Evolutionary conservation across 2,888 invertebrate species (phyloP).

Genomic region (Nemurella pictetii): DNA sequence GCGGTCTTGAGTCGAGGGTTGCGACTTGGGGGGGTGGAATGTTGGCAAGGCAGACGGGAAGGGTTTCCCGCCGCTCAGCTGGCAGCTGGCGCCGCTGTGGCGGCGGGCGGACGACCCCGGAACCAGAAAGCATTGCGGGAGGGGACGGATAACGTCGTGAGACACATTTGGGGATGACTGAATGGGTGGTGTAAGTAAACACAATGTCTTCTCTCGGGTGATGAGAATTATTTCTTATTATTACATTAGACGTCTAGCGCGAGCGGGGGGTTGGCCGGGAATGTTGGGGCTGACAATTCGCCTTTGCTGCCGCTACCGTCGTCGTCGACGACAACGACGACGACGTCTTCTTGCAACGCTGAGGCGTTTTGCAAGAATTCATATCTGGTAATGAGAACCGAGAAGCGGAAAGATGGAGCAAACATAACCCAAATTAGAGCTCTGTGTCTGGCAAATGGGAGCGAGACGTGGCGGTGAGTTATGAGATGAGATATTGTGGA

Average conservation of each 20-base stretch:
- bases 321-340: too few species aligned
- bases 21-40: neutral
- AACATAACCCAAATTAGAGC: conserved; percentile 8
- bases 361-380: conserved; percentile 10
- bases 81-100: neutral
- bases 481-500: neutral
- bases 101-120: neutral
- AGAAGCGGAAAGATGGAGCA: neutral
- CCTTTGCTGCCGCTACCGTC: neutral
- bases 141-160: conserved; percentile 34
- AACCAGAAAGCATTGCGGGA: conserved; percentile 6
- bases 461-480: neutral
- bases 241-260: conserved; percentile 10
- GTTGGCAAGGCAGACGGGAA: neutral
- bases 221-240: conserved; percentile 28
- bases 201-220: conserved; percentile 7
- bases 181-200: conserved; percentile 31
- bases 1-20: neutral
- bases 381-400: conserved; percentile 1
- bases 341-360: too few species aligned
- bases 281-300: neutral
- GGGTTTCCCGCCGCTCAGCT: neutral
- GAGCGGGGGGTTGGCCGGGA: neutral
- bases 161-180: neutral
- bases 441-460: neutral